Conservation (phyloP, 2,888 invertebrate species). For the Cybosia mesomella region DNA sequence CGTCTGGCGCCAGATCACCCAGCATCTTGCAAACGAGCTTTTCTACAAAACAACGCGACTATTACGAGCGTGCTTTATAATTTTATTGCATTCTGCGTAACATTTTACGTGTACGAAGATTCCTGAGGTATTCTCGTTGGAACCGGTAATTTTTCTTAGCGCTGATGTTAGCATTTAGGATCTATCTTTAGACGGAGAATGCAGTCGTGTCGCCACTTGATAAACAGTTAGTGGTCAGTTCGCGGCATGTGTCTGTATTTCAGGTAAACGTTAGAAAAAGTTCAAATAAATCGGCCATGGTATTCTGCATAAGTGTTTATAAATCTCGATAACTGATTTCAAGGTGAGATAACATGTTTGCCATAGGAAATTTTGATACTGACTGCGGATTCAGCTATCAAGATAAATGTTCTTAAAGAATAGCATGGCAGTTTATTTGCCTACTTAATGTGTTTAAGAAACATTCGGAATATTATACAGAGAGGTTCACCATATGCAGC, state of each 20-base stretch:
- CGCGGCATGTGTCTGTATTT: slow-evolving; percentile 22
- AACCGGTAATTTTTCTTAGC: slow-evolving; percentile 43
- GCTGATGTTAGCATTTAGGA: slow-evolving; percentile 37
- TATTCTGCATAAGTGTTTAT: no score
- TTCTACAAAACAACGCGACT: not conserved
- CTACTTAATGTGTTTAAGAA: no score
- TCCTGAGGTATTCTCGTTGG: slow-evolving; percentile 20
- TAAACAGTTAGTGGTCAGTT: slow-evolving; percentile 39
- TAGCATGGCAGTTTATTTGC: no score
- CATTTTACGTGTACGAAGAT: slow-evolving; percentile 29
- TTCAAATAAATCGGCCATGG: not conserved
- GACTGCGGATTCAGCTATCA: no score
- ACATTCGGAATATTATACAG: no score
- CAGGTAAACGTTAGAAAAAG: slow-evolving; percentile 13
- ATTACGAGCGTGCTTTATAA: slow-evolving; percentile 10
- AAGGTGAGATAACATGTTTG: no score
- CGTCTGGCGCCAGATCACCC: slow-evolving; percentile 16
- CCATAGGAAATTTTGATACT: no score
- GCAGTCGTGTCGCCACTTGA: slow-evolving; percentile 25
- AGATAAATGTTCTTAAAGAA: no score
- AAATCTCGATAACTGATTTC: no score
- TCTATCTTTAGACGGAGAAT: slow-evolving; percentile 50
- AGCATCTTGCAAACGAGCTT: not conserved
- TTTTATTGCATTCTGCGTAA: slow-evolving; percentile 16
- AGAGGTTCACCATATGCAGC: no score